Base-by-base conservation (phyloP, 2,113 vertebrate genomes). In the Alosa alosa region DNA sequence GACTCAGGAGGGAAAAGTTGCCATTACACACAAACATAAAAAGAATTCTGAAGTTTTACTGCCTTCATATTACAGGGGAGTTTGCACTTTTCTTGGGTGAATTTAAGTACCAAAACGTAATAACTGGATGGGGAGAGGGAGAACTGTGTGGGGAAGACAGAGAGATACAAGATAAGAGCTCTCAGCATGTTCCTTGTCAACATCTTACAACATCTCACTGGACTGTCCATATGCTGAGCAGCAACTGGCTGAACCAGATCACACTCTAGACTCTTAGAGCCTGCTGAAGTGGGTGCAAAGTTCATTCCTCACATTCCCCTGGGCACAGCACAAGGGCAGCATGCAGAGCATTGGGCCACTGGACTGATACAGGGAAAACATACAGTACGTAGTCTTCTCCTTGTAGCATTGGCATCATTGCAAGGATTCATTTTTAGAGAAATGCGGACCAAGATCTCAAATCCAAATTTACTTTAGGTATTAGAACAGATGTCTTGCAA, bases 131-230 rank as follows among this genome's bases (percentile, higher is more conserved):
- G 47, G 17, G 44, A 84, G 10, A 84, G 50, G 39, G 50, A n/a
- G 44, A 49, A 64, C 15, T 3, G 44, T 36, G n/a, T 1, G 41
- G n/a, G 57, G n/a, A 36, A 84, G 20, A 83, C 18, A 60, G 13
- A 68, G 4, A 83, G 83, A 81, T 39, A 85, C 45, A 60, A 88
- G 10, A 82, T 49, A 55, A 22, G 31, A 52, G 60, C 84, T 55
- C 78, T 75, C 82, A 25, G 83, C 60, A n/a, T 7, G 0, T 7
- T 0, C 8, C 6, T 22, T 64, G n/a, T 64, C 22, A 64, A 64
- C 57, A 18, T 57, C 17, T 57, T 20, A 18, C 52, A 49, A 49
- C 7, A 55, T 17, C 9, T 25, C 57, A n/a, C 20, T n/a, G 25
- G 11, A 15, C 13, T 2, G 50, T 52, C 0, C 6, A 22, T 18